Conservation (phyloP, 2,888 invertebrate genomes). For the Plutella xylostella region DNA sequence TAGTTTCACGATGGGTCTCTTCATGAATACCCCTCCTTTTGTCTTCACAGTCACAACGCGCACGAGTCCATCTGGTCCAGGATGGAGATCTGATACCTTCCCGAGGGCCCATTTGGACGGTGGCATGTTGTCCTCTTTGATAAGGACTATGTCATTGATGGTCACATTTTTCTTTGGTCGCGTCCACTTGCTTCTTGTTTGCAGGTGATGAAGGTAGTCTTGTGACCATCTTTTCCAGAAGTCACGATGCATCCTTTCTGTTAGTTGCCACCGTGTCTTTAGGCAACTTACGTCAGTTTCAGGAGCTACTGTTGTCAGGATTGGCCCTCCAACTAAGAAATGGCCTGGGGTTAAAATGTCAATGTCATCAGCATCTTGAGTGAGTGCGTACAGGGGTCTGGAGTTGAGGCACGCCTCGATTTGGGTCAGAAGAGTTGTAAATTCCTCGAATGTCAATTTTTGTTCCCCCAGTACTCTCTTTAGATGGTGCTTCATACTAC, state of each 20-base stretch:
- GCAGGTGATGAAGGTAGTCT: constrained; percentile 11
- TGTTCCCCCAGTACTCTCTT: constrained; percentile 14
- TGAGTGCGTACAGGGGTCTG: constrained; percentile 16
- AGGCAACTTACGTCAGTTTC: neutral
- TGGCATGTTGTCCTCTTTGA: neutral
- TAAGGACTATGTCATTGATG: neutral
- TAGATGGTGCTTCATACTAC: no score
- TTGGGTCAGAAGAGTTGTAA: constrained; percentile 14
- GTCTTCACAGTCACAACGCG: no score
- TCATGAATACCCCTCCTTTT: no score
- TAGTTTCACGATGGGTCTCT: no score
- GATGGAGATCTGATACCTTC: no score
- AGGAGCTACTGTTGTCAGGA: constrained; percentile 7
- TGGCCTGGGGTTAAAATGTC: constrained; percentile 19
- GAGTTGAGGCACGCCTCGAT: constrained; percentile 19
- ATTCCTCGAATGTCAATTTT: constrained; percentile 17
- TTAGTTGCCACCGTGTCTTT: constrained; percentile 5
- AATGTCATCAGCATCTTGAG: constrained; percentile 17
- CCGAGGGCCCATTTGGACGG: no score
- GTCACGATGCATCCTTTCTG: constrained; percentile 11
- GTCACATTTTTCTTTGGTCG: neutral
- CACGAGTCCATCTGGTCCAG: no score
- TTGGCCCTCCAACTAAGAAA: constrained; percentile 17
- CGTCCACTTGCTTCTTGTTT: neutral
- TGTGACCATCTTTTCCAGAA: constrained; percentile 10